These are phyloP conservation scores for Cynocephalus volans DNA, from an alignment of 2,113 vertebrate species.

Conservation along the genomic window DNA sequence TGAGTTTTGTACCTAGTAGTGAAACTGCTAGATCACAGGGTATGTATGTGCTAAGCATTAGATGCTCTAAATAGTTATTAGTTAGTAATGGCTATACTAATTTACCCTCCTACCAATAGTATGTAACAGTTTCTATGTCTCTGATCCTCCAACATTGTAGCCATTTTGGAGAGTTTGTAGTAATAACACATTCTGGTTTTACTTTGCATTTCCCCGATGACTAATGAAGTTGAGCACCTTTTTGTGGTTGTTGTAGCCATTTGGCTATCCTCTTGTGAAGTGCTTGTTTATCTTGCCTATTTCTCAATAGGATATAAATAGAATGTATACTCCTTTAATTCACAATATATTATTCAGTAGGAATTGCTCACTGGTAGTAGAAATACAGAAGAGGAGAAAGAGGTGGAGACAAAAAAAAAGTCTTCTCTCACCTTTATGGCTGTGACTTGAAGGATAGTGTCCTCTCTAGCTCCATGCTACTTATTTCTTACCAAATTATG, in stretches of 20 bases:
- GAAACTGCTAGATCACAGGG: not conserved
- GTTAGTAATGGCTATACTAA: not conserved
- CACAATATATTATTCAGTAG: not conserved
- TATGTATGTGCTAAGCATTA: not conserved
- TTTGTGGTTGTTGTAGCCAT: not conserved
- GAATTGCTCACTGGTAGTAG: not conserved
- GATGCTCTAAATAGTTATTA: not conserved
- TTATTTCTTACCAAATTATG: not conserved
- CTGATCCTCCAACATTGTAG: not conserved
- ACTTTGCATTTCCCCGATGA: not conserved
- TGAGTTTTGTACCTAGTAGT: not conserved
- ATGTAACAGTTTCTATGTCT: not conserved
- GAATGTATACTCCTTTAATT: not conserved
- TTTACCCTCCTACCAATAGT: not conserved
- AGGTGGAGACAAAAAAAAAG: not conserved
- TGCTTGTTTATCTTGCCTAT: not conserved
- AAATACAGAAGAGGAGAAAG: not conserved
- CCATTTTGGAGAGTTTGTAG: not conserved
- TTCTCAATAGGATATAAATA: not conserved
- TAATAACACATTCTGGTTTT: not conserved
- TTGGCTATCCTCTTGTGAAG: not conserved
- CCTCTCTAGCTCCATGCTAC: not conserved
- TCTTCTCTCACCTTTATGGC: not conserved
- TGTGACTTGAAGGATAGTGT: not conserved
- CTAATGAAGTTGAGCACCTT: not conserved